phyloP scores from a whole-genome alignment of 2,888 invertebrate genomes.

The Prionchulus punctatus region DNA sequence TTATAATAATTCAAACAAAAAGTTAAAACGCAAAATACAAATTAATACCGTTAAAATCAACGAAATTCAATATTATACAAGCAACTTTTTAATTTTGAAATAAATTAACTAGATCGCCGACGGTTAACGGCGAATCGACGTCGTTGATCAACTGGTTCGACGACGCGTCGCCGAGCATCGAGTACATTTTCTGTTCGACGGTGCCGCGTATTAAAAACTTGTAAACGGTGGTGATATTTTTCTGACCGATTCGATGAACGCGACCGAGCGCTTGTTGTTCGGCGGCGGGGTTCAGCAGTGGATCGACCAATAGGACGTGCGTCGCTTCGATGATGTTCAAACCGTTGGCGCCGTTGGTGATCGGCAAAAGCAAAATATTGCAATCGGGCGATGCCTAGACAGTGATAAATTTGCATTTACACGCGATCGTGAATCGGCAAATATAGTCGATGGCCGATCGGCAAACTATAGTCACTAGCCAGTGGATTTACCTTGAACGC shows the following conservation, averaged over 20 bases:
- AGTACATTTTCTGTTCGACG: slow-evolving; percentile 51
- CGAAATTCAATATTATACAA: too few relatives aligned
- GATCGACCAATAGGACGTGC: slow-evolving; percentile 57
- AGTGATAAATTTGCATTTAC: not conserved
- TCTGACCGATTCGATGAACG: slow-evolving; percentile 62
- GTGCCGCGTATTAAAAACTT: slow-evolving; percentile 51
- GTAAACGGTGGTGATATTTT: slow-evolving; percentile 51
- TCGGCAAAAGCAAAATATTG: slow-evolving; percentile 47
- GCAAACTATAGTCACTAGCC: too few relatives aligned
- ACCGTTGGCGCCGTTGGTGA: slow-evolving; percentile 55
- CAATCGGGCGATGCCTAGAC: not conserved
- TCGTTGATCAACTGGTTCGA: not conserved
- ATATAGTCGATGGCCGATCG: not conserved
- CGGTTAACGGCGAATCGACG: not conserved
- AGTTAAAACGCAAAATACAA: too few relatives aligned
- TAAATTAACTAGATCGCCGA: not conserved
- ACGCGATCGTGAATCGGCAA: not conserved
- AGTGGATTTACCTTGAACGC: too few relatives aligned
- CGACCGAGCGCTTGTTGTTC: slow-evolving; percentile 60
- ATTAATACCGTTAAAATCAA: too few relatives aligned
- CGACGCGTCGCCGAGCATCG: not conserved
- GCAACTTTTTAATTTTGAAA: not conserved
- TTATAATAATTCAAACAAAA: too few relatives aligned
- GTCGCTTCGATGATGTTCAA: slow-evolving; percentile 61
- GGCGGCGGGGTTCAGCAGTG: slow-evolving; percentile 52